Base-by-base conservation (phyloP, 92 coral and sea anemone species). In the Zoanthus sociatus region DNA sequence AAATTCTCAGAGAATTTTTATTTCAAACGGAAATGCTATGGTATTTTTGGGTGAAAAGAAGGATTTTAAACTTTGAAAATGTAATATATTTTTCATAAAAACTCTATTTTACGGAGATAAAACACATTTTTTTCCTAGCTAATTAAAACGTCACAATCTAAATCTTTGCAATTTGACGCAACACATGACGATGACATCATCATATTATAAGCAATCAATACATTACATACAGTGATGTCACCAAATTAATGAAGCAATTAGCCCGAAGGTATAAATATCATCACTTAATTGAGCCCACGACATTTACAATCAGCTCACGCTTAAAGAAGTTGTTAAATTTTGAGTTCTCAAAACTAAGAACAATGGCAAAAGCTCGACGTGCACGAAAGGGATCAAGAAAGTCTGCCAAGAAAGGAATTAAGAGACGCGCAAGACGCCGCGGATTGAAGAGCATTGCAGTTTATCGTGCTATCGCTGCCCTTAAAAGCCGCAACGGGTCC, bases 401-500 rank as follows among this genome's bases (percentile, higher is more conserved):
- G 67, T 45, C 85, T 64, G 75, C 85, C n/a, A 86, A 79, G 83
- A 87, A 77, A 78, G 87, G 86, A 56, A 63, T 77, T 26, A 88
- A 78, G 84, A 82, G 46, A 82, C 64, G 90, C 54, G 83, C 84
- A 33, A 92, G 84, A 32, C 88, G 87, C 55, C 86, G 84, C 5
- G 86, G 94, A 12, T 87, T 94, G n/a, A 87, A 91, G 54, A 93
- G 90, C 79, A 71, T 70, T 42, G 81, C 78, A 74, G 93, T 94
- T 6, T 88, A 75, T 26, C 48, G 82, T 63, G 98, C 98, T 78
- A 90, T 94, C 89, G 93, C 91, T 32, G 94, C 91, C 60, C 89
- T 94, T 58, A 84, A 90, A 47, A 90, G 92, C 78, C 96, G 98
- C 79, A 87, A 86, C 20, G 98, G 98, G 8, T 94, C 98, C 73